Evolutionary conservation across 2,888 invertebrate genomes (phyloP), one percentile per base, ranked within the genome.

Genomic region (Diogma glabrata): DNA sequence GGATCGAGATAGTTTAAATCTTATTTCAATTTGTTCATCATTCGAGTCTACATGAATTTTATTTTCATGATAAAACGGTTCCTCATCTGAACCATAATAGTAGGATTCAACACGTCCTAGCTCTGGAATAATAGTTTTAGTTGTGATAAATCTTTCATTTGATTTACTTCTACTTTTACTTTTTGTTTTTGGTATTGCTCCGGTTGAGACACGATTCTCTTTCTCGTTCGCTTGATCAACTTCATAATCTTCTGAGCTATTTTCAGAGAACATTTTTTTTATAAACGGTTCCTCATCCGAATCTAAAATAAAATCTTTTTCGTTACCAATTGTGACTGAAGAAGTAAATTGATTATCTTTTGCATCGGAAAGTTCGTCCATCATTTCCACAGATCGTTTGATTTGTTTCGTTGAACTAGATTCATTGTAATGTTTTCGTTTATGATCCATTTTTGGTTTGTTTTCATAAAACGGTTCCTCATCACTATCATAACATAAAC

Each of bases 51-150:
- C 24, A 24, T 24, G 7, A 46, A 46, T 26, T 9, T 16, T n/a
- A 9, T 46, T 46, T 16, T 46, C 46, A 9, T 17, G 16, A 46
- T 46, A 46, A 10, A 24, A 46, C 16, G 46, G 46, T 46, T 46
- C 46, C 17, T 46, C 46, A 10, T 46, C 46, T 2, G 46, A 46
- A 26, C 24, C 46, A 24, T 24, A 46, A 14, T 23, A 24, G 10
- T 46, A 46, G 4, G 14, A n/a, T 7, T 24, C 24, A 16, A 46
- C 46, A 9, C 23, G 9, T 1, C 46, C 46, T 22, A 43, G 23
- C 14, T 22, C 22, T 12, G 43, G 43, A 14, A 43, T 3, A n/a
- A n/a, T n/a, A 3, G 5, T n/a, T 14, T 22, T 8, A 3, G n/a
- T 22, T n/a, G 43, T 14, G n/a, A 43, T 22, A 20, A 43, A 12